Evolutionary conservation across 2,113 vertebrate species (phyloP).

Genomic region (Bolborhynchus lineola): DNA sequence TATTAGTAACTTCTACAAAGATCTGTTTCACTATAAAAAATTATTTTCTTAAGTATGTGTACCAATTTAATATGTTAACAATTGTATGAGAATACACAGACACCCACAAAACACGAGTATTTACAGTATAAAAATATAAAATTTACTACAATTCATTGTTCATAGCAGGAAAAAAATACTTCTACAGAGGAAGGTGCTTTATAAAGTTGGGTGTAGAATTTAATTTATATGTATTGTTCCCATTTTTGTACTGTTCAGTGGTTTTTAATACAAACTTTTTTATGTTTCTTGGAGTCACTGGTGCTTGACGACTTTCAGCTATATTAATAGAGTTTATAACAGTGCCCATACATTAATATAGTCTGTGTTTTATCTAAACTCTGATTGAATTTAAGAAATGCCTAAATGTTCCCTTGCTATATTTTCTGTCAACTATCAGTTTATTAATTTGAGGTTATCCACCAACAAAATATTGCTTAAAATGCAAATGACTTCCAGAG

Average conservation of each 20-base stretch:
- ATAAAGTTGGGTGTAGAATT: slow-evolving; percentile 77
- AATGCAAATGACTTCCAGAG: slow-evolving; percentile 44
- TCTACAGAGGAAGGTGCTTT: slow-evolving; percentile 69
- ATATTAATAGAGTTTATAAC: slow-evolving; percentile 83
- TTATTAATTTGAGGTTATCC: slow-evolving; percentile 72
- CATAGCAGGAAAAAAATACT: slow-evolving; percentile 58
- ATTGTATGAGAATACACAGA: slow-evolving; percentile 21
- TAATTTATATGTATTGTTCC: slow-evolving; percentile 85
- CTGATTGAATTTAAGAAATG: slow-evolving; percentile 78
- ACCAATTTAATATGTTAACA: slow-evolving; percentile 54
- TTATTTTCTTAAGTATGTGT: slow-evolving; percentile 19
- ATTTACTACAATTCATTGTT: slow-evolving; percentile 58
- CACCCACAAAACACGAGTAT: neutral
- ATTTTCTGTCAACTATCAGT: slow-evolving; percentile 60
- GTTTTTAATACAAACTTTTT: slow-evolving; percentile 89
- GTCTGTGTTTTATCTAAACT: slow-evolving; percentile 76
- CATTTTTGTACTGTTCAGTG: slow-evolving; percentile 82
- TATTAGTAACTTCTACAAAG: slow-evolving; percentile 65
- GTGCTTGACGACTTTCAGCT: slow-evolving; percentile 80
- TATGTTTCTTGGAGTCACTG: slow-evolving; percentile 79
- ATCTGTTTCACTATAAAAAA: slow-evolving; percentile 46
- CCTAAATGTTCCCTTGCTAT: slow-evolving; percentile 64
- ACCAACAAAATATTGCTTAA: slow-evolving; percentile 57
- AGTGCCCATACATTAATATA: slow-evolving; percentile 77
- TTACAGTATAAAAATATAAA: slow-evolving; percentile 36